phyloP scores from a whole-genome alignment of 2,888 invertebrate genomes.

The Spisula solida region DNA sequence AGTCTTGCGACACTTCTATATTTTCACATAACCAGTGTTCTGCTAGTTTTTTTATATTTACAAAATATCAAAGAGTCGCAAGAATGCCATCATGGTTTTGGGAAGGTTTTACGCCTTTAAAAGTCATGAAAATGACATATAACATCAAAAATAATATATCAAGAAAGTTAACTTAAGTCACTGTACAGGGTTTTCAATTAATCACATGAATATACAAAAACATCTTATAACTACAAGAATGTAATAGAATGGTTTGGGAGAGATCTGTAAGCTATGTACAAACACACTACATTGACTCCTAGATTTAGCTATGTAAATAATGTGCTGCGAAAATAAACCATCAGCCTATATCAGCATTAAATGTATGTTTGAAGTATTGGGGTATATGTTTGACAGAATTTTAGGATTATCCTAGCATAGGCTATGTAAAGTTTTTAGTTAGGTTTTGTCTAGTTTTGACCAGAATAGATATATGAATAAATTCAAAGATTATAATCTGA shows the following conservation, averaged over 20 bases:
- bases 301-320: slow-evolving; percentile 43
- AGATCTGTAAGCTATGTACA: slow-evolving; percentile 1
- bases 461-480: too few relatives aligned
- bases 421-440: background rate
- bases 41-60: too few relatives aligned
- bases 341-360: slow-evolving; percentile 28
- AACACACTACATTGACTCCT: slow-evolving; percentile 16
- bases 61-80: too few relatives aligned
- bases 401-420: background rate
- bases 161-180: background rate
- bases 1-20: too few relatives aligned
- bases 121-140: too few relatives aligned
- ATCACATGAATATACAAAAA: background rate
- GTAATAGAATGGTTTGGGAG: background rate
- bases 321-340: slow-evolving; percentile 18
- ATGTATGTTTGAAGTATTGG: slow-evolving; percentile 36
- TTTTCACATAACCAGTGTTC: too few relatives aligned
- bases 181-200: background rate
- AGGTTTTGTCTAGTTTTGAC: background rate
- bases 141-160: too few relatives aligned
- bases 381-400: background rate
- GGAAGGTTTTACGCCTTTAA: too few relatives aligned
- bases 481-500: too few relatives aligned
- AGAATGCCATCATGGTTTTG: too few relatives aligned
- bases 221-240: background rate